Percentiles rank a stretch among this genome's conserved stretches.
These are phyloP conservation scores for Macropus fuliginosus DNA, from an alignment of 2,797 vertebrate genomes.

Conservation along the genomic window DNA sequence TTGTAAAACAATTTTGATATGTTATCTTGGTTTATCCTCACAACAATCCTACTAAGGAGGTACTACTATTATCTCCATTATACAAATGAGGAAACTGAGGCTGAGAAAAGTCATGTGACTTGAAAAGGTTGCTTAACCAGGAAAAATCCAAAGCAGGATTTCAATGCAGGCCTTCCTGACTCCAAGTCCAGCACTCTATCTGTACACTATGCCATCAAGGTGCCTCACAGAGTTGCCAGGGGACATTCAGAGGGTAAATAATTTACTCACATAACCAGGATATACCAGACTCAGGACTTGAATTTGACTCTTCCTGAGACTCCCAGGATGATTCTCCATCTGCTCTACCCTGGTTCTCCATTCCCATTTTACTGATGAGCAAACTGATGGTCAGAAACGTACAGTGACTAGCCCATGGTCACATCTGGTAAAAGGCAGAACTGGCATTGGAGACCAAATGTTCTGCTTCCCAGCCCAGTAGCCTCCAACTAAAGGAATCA, in stretches of 20 bases:
- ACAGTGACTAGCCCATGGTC: not conserved
- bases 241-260: not conserved
- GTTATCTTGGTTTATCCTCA: not conserved
- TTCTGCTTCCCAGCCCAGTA: too few relatives aligned
- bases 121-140: not conserved
- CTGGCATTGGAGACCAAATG: not conserved
- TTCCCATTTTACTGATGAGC: not conserved
- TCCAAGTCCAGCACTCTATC: not conserved
- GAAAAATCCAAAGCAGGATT: not conserved
- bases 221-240: not conserved
- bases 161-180: not conserved
- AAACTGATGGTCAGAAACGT: not conserved
- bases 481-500: not conserved
- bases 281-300: not conserved
- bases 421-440: not conserved
- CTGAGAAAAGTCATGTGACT: not conserved
- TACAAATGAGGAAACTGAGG: not conserved
- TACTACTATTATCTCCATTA: not conserved
- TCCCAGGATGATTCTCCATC: not conserved
- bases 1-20: not conserved
- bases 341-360: not conserved
- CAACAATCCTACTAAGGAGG: not conserved
- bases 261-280: not conserved
- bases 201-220: not conserved
- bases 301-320: not conserved